Conservation (phyloP, 2,888 invertebrate genomes). For the Eupeodes luniger region DNA sequence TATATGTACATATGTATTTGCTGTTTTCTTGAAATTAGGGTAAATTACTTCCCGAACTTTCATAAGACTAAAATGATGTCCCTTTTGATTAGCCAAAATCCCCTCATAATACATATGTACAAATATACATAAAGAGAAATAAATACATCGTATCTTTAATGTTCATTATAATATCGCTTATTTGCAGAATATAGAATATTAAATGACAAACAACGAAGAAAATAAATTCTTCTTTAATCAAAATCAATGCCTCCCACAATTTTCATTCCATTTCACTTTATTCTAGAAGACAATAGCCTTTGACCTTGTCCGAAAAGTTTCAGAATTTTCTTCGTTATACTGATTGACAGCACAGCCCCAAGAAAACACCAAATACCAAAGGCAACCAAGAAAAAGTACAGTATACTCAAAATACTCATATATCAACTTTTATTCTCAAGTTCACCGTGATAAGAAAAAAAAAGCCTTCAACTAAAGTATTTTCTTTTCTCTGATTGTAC, state of each 20-base stretch:
- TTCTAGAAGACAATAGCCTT: constrained; percentile 50
- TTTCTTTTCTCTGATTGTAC: constrained; percentile 1
- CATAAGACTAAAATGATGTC: no score
- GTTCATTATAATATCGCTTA: neutral
- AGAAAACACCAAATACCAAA: constrained; percentile 18
- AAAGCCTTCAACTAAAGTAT: constrained; percentile 1
- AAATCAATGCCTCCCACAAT: constrained; percentile 53
- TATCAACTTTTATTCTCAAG: neutral
- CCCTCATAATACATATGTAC: neutral
- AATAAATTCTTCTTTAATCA: constrained; percentile 39
- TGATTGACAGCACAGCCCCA: constrained; percentile 47
- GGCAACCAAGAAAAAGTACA: neutral
- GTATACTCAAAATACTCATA: neutral
- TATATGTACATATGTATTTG: no score
- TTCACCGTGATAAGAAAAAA: neutral
- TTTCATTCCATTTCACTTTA: constrained; percentile 2
- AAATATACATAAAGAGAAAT: neutral
- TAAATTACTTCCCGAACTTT: no score
- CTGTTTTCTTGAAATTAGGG: no score
- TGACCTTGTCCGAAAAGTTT: constrained; percentile 66
- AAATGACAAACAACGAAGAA: constrained; percentile 4
- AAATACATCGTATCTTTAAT: neutral
- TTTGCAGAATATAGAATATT: constrained; percentile 15
- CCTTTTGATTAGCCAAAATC: no score
- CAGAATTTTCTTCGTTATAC: constrained; percentile 11